Conservation (phyloP, 2,888 invertebrate species). For the Scelioninae gen. 2 region DNA sequence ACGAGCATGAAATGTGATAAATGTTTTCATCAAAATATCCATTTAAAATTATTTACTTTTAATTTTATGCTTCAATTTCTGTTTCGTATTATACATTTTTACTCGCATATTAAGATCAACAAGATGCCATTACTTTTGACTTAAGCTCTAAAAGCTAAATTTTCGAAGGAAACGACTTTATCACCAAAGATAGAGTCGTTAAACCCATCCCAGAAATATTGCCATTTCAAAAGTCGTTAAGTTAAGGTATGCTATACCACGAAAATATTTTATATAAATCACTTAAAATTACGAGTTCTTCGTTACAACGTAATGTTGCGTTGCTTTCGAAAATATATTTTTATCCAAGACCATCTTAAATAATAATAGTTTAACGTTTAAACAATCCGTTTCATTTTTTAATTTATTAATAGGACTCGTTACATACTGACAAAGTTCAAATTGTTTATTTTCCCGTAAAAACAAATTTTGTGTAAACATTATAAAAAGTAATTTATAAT, state of each 20-base stretch:
- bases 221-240: constrained; percentile 37
- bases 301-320: constrained; percentile 16
- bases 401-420: too few relatives aligned
- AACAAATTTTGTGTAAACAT: too few relatives aligned
- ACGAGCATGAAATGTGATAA: not conserved
- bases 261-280: constrained; percentile 42
- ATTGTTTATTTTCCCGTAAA: too few relatives aligned
- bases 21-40: too few relatives aligned
- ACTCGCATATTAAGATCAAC: not conserved
- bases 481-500: too few relatives aligned
- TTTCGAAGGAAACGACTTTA: constrained; percentile 8
- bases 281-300: constrained; percentile 26
- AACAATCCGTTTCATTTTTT: too few relatives aligned
- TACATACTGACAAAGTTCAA: too few relatives aligned
- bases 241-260: constrained; percentile 14
- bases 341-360: too few relatives aligned
- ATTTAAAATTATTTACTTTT: too few relatives aligned
- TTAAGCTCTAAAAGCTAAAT: not conserved
- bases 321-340: not conserved
- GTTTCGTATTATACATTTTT: not conserved
- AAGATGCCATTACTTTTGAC: constrained; percentile 5
- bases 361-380: too few relatives aligned
- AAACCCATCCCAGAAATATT: constrained; percentile 23
- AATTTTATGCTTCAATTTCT: not conserved
- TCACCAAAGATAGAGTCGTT: constrained; percentile 16